These are phyloP conservation scores for Dasysyrphus albostriatus DNA, from an alignment of 2,888 invertebrate genomes.

Conservation along the genomic window DNA sequence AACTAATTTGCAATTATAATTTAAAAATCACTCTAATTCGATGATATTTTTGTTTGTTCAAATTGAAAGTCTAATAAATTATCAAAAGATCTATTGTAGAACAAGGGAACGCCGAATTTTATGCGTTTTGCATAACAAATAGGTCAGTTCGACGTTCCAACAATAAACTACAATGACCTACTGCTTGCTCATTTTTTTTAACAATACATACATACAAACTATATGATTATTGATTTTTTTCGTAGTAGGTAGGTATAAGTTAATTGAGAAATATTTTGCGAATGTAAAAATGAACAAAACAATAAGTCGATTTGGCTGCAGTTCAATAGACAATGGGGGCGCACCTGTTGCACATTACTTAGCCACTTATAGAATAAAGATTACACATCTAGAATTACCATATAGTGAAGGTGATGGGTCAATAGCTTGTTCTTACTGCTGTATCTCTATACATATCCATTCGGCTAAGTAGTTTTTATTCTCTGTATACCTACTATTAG, in stretches of 20 bases:
- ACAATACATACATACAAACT: background rate
- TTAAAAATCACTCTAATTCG: background rate
- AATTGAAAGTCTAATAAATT: constrained; percentile 49
- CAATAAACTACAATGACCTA: constrained; percentile 69
- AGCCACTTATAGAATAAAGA: constrained; percentile 35
- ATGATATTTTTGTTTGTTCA: constrained; percentile 19
- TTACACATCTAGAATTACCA: constrained; percentile 63
- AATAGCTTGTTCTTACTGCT: constrained; percentile 47
- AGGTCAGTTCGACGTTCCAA: constrained; percentile 23
- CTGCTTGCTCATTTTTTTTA: constrained; percentile 11
- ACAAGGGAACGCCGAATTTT: constrained; percentile 24
- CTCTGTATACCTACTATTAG: constrained; percentile 9
- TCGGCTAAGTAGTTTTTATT: constrained; percentile 19
- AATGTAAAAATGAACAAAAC: constrained; percentile 61
- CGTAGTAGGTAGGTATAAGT: background rate
- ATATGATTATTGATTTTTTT: constrained; percentile 30
- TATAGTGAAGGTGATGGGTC: constrained; percentile 62
- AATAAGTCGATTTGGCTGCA: constrained; percentile 61
- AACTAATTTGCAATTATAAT: constrained; percentile 48
- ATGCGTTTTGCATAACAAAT: constrained; percentile 3
- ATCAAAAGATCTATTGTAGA: constrained; percentile 14
- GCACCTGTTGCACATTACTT: constrained; percentile 67
- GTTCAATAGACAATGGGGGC: constrained; percentile 62
- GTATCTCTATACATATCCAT: background rate
- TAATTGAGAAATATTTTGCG: constrained; percentile 49